Evolutionary conservation across 2,888 invertebrate genomes (phyloP).

Genomic region (Nomada goodeniana): DNA sequence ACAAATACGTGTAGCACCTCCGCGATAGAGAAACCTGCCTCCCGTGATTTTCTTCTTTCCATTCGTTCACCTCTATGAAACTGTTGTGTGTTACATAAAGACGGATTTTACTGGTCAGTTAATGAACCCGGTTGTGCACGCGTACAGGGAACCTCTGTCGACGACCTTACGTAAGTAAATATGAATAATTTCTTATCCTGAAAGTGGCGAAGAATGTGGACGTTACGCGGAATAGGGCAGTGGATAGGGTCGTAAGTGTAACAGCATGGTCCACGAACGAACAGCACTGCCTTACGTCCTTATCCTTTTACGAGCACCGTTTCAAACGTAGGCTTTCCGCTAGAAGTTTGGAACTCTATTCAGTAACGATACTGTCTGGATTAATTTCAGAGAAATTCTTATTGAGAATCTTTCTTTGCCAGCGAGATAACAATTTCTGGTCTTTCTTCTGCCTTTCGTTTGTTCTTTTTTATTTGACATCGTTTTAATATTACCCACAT

Average conservation of each 20-base stretch:
- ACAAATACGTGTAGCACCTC: slow-evolving; percentile 40
- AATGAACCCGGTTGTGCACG: slow-evolving; percentile 74
- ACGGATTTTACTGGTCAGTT: slow-evolving; percentile 75
- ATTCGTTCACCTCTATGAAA: slow-evolving; percentile 43
- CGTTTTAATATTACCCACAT: no score
- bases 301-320: not conserved
- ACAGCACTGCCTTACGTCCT: not conserved
- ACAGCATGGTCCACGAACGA: not conserved
- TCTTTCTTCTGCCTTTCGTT: no score
- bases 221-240: slow-evolving; percentile 18
- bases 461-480: not conserved
- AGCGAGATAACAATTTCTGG: not conserved
- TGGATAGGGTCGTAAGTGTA: slow-evolving; percentile 26
- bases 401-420: not conserved
- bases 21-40: slow-evolving; percentile 56
- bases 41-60: slow-evolving; percentile 43
- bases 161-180: slow-evolving; percentile 76
- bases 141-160: slow-evolving; percentile 62
- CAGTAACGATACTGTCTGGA: not conserved
- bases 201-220: slow-evolving; percentile 60
- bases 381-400: not conserved
- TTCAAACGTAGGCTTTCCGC: not conserved
- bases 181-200: slow-evolving; percentile 67
- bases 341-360: not conserved
- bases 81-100: slow-evolving; percentile 77